These are phyloP conservation scores for Mylabris phalerata DNA, from an alignment of 1,140 invertebrate genomes.

Conservation along the genomic window DNA sequence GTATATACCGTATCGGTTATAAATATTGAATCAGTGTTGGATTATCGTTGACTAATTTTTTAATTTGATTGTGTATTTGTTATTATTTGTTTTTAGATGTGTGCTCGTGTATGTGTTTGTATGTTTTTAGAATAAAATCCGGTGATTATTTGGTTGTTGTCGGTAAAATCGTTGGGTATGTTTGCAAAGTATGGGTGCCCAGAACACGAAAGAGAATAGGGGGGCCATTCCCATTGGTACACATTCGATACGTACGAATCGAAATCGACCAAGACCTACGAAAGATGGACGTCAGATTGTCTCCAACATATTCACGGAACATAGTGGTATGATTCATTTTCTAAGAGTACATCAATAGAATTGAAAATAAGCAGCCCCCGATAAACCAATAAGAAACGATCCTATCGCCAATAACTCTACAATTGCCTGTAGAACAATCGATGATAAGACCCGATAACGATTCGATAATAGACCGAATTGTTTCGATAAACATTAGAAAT, in stretches of 20 bases:
- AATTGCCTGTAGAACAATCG: too few species aligned
- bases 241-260: conserved; percentile 56
- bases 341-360: too few species aligned
- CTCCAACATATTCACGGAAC: conserved; percentile 83
- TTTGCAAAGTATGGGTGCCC: conserved; percentile 66
- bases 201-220: conserved; percentile 76
- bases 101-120: conserved; percentile 12
- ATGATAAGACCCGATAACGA: not conserved
- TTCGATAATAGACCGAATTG: not conserved
- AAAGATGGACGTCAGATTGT: conserved; percentile 73
- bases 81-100: not conserved
- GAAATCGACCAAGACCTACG: conserved; percentile 60
- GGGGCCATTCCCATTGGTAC: conserved; percentile 53
- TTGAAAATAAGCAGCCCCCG: too few species aligned
- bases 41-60: conserved; percentile 14
- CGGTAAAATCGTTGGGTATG: conserved; percentile 25
- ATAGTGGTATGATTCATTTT: conserved; percentile 62
- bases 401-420: too few species aligned
- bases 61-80: conserved; percentile 16
- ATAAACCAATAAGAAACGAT: too few species aligned
- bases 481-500: not conserved
- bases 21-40: too few species aligned
- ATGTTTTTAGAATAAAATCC: conserved; percentile 12
- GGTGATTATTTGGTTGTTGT: conserved; percentile 1
- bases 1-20: not conserved